These are phyloP conservation scores for Karalla daura DNA, from an alignment of 2,797 vertebrate species.

Conservation along the genomic window DNA sequence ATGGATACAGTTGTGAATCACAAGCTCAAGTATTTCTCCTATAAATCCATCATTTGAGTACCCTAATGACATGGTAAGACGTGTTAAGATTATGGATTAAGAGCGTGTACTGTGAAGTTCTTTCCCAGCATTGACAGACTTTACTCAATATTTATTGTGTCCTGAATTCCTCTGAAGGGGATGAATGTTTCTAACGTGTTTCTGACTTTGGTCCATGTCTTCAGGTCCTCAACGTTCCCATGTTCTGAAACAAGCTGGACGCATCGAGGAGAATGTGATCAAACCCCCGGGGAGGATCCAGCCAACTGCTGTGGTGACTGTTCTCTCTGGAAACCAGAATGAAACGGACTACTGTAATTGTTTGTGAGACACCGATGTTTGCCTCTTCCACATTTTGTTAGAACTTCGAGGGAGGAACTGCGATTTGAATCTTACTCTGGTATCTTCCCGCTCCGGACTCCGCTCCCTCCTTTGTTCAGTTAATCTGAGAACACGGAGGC, in stretches of 20 bases:
- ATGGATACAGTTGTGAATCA: neutral
- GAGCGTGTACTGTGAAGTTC: neutral
- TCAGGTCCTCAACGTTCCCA: conserved; percentile 97
- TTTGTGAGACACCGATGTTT: conserved; percentile 68
- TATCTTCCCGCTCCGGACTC: conserved; percentile 58
- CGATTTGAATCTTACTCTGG: conserved; percentile 60
- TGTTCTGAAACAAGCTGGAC: conserved; percentile 91
- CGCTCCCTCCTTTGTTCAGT: conserved; percentile 22
- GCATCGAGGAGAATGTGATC: conserved; percentile 79
- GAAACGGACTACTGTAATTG: conserved; percentile 52
- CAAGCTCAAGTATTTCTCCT: neutral
- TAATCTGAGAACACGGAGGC: conserved; percentile 29
- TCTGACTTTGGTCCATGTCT: conserved; percentile 8
- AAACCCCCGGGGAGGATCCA: conserved; percentile 28
- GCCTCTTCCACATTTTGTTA: conserved; percentile 69
- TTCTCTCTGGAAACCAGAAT: conserved; percentile 47
- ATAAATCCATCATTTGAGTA: neutral
- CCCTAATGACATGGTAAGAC: neutral
- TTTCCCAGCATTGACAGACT: too few relatives aligned
- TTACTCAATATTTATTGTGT: too few relatives aligned
- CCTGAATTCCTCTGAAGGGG: too few relatives aligned
- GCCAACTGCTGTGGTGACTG: conserved; percentile 32
- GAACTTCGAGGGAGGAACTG: conserved; percentile 46
- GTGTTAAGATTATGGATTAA: neutral
- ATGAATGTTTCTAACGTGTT: neutral